Percentiles rank a stretch among this genome's conserved stretches.
phyloP scores from a whole-genome alignment of 1,140 invertebrate genomes.

The Lasioglossum baleicum region DNA sequence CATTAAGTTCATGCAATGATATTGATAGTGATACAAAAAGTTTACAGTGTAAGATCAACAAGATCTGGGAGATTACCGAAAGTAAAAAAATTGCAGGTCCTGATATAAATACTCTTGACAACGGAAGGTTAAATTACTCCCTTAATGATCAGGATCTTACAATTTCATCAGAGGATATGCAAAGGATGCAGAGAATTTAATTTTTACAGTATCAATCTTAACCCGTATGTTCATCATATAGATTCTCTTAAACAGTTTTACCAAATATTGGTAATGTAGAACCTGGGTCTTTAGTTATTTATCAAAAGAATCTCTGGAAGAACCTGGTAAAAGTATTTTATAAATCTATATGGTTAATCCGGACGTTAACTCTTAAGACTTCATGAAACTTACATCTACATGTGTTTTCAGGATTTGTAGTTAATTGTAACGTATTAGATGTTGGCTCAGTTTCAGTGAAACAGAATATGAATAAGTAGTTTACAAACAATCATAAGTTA shows the following conservation, averaged over 20 bases:
- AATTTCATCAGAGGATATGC: neutral
- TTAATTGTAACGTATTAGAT: too few species aligned
- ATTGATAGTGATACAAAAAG: conserved; percentile 67
- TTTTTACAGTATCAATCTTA: too few species aligned
- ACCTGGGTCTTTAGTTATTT: conserved; percentile 76
- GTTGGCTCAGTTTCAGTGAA: too few species aligned
- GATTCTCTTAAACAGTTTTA: conserved; percentile 57
- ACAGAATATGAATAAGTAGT: too few species aligned
- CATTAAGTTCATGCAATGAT: conserved; percentile 35
- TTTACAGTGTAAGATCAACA: conserved; percentile 72
- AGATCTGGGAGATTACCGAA: conserved; percentile 72
- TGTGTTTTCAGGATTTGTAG: too few species aligned
- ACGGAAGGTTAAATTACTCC: conserved; percentile 7
- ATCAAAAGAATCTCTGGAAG: conserved; percentile 69
- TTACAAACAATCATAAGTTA: too few species aligned
- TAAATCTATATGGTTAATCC: conserved; percentile 78
- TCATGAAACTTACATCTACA: too few species aligned
- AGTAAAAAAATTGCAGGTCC: conserved; percentile 68
- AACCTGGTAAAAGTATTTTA: conserved; percentile 74
- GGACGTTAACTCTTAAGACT: conserved; percentile 50
- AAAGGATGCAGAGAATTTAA: conserved; percentile 18
- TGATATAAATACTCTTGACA: conserved; percentile 65
- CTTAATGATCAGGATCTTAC: conserved; percentile 23
- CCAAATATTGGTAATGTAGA: conserved; percentile 69
- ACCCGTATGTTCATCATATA: conserved; percentile 13